These are phyloP conservation scores for Taphrorychus bicolor DNA, from an alignment of 2,888 invertebrate genomes.

Conservation along the genomic window DNA sequence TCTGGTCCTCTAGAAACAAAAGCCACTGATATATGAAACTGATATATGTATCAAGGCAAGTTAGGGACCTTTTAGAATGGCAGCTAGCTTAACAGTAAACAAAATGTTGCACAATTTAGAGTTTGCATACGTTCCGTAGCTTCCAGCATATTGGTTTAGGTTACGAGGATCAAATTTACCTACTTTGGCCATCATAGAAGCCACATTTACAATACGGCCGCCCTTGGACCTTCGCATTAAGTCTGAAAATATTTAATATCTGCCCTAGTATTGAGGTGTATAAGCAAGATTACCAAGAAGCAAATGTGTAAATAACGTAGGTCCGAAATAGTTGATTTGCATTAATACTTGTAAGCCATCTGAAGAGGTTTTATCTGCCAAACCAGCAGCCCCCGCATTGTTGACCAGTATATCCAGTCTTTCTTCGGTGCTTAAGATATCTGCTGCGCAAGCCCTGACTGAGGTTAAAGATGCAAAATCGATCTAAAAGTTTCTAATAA, in stretches of 20 bases:
- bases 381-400: slow-evolving; percentile 68
- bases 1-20: not conserved
- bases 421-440: slow-evolving; percentile 62
- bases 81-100: slow-evolving; percentile 47
- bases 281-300: slow-evolving; percentile 62
- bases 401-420: slow-evolving; percentile 70
- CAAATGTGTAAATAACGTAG: slow-evolving; percentile 72
- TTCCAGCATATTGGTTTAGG: slow-evolving; percentile 40
- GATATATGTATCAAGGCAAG: not conserved
- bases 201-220: slow-evolving; percentile 50
- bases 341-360: slow-evolving; percentile 70
- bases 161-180: slow-evolving; percentile 43
- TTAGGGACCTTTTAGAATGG: slow-evolving; percentile 40
- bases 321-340: slow-evolving; percentile 75
- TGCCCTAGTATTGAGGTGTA: no score
- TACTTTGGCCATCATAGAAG: slow-evolving; percentile 44
- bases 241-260: slow-evolving; percentile 55
- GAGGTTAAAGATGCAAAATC: slow-evolving; percentile 58
- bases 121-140: slow-evolving; percentile 41
- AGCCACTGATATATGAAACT: not conserved
- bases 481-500: slow-evolving; percentile 9
- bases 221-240: slow-evolving; percentile 58
- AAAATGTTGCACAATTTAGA: slow-evolving; percentile 50
- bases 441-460: slow-evolving; percentile 67
- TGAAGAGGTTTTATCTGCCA: slow-evolving; percentile 60